Evolutionary conservation across 2,888 invertebrate genomes (phyloP), one percentile per base, ranked within the genome.

Genomic region (Drosophila cyrtoloma): DNA sequence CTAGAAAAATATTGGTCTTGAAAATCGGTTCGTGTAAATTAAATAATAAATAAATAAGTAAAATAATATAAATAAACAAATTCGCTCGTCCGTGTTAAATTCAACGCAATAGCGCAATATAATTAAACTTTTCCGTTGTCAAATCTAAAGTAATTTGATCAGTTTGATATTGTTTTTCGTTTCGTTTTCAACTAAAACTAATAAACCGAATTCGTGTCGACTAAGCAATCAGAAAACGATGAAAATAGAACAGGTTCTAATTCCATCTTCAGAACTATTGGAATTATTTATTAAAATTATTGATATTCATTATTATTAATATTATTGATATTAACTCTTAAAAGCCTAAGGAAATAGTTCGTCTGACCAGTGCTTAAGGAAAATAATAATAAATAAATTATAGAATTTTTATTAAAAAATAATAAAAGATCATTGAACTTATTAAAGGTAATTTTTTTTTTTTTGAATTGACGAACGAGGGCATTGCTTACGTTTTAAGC

Each of bases 401-500:
- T 47, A 2, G 5, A 22, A 47, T 22, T 7, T 14, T 4, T 16
- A 22, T 22, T 14, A 14, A 3, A 14, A 3, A 22, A 22, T 26
- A 9, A 47, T 26, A n/a, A n/a, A 39, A 62, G 39, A 42, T 22
- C n/a, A 50, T 37, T 55, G 22, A 6, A n/a, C 22, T 26, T 30
- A 28, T 16, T 26, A 26, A 47, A 30, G n/a, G n/a, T 39, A 14
- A n/a, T 4, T 39, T 26, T n/a, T 26, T 26, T 22, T 51, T 14
- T 22, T 14, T 22, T 26, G 14, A 22, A 22, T 4, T 47, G 22
- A 2, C 14, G 7, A 47, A 16, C 47, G 16, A 47, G n/a, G 42
- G 32, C 12, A 22, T 32, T 56, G 60, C 9, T 73, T 26, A 12
- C 10, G 26, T 61, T 32, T 61, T 50, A 16, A 16, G 28, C 35